Evolutionary conservation across 2,113 vertebrate genomes (phyloP).

Genomic region (Malurus melanocephalus): DNA sequence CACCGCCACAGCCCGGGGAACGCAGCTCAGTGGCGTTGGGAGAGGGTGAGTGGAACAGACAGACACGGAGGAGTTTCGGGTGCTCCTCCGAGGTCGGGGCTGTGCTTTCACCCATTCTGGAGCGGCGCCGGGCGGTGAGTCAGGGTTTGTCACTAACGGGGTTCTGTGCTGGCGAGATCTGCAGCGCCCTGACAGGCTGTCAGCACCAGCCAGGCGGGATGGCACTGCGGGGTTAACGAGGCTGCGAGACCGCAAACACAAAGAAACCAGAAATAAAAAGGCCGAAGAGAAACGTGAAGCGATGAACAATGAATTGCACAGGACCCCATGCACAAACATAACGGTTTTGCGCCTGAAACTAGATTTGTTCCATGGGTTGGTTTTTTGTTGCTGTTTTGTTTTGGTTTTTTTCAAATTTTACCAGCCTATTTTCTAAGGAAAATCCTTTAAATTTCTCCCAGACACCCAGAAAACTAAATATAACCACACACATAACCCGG

Average conservation of each 20-base stretch:
- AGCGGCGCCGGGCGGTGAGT: neutral
- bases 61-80: neutral
- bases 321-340: neutral
- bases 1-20: neutral
- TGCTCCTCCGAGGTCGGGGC: neutral
- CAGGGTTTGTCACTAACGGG: neutral
- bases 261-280: neutral
- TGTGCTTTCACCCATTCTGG: neutral
- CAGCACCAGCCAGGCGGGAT: constrained; percentile 14
- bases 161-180: neutral
- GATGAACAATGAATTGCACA: neutral
- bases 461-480: neutral
- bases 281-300: fast-evolving
- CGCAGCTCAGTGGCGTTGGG: fast-evolving
- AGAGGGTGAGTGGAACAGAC: neutral
- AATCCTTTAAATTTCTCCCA: neutral
- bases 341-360: neutral
- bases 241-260: neutral
- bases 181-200: constrained; percentile 9
- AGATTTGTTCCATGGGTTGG: neutral
- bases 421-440: neutral
- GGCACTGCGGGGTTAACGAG: neutral
- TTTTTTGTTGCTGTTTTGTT: neutral
- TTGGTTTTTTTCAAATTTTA: neutral
- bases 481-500: neutral